Percentiles rank a stretch among this genome's conserved stretches.
phyloP scores from a whole-genome alignment of 1,140 invertebrate species.

The Papilio glaucus region DNA sequence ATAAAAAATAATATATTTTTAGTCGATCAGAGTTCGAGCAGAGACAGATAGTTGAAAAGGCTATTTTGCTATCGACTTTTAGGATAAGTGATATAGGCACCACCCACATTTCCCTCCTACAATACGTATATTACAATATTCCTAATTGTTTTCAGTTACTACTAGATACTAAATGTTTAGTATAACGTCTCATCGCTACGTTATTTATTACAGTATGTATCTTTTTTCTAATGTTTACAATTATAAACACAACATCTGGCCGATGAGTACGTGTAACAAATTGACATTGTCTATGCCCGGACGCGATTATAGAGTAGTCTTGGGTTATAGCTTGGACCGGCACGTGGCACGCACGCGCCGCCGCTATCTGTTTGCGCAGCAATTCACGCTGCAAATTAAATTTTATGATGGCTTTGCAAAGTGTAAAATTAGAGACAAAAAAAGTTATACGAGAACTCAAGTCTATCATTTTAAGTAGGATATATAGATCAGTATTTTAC shows the following conservation, averaged over 20 bases:
- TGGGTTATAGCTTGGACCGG: background rate
- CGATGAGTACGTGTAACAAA: background rate
- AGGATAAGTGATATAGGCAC: no score
- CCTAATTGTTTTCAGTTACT: no score
- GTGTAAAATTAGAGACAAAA: background rate
- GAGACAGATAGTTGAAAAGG: no score
- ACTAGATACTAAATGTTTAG: no score
- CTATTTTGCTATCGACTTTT: no score
- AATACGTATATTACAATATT: no score
- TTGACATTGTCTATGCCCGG: conserved; percentile 27
- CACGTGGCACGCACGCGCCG: conserved; percentile 47
- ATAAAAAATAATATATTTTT: no score
- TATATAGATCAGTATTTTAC: no score
- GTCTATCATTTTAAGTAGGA: background rate
- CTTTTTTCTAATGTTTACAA: background rate
- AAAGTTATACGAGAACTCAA: background rate
- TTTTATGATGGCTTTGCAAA: conserved; percentile 19
- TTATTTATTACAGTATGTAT: background rate
- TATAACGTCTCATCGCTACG: no score
- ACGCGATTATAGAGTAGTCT: conserved; percentile 19
- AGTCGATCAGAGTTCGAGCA: no score
- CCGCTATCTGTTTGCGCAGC: conserved; percentile 56
- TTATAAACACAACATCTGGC: background rate
- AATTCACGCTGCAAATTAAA: conserved; percentile 50
- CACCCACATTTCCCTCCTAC: no score